Percentiles rank a stretch among this genome's conserved stretches.
These are phyloP conservation scores for Ectropis grisescens DNA, from an alignment of 1,140 invertebrate genomes.

Conservation along the genomic window DNA sequence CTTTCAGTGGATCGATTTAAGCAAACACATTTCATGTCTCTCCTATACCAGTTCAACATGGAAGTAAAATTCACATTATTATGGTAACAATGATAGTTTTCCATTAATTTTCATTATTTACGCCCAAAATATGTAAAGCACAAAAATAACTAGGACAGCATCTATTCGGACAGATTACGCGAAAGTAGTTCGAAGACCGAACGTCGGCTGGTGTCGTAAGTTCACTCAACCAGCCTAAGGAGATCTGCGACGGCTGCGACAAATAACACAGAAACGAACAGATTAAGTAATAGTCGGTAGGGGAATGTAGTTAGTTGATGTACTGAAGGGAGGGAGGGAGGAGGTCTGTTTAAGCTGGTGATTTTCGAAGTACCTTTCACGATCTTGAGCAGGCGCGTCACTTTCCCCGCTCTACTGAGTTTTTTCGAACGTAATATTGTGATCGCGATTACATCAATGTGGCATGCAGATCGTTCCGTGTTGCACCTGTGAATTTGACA, in stretches of 20 bases:
- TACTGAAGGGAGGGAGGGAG: slow-evolving; percentile 15
- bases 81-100: too few species aligned
- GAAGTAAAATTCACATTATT: too few species aligned
- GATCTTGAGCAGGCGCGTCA: slow-evolving; percentile 48
- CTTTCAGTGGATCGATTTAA: too few species aligned
- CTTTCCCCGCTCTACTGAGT: slow-evolving; percentile 57
- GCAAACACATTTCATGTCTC: too few species aligned
- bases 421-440: slow-evolving; percentile 60
- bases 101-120: too few species aligned
- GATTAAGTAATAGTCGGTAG: too few species aligned
- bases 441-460: slow-evolving; percentile 54
- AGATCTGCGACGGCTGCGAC: slow-evolving; percentile 29
- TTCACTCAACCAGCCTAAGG: slow-evolving; percentile 22
- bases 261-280: background rate
- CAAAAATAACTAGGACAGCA: slow-evolving; percentile 37
- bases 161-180: slow-evolving; percentile 44
- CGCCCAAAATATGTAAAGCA: too few species aligned
- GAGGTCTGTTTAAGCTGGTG: slow-evolving; percentile 26
- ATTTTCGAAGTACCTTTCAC: slow-evolving; percentile 58
- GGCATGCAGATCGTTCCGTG: slow-evolving; percentile 43
- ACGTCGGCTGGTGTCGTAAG: slow-evolving; percentile 47
- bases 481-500: too few species aligned
- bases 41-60: too few species aligned
- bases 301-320: background rate
- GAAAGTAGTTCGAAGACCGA: slow-evolving; percentile 58